A percentile compares a stretch with the other conserved stretches of the same genome.
phyloP scores from a whole-genome alignment of 2,113 vertebrate genomes.

The Globicephala melas region DNA sequence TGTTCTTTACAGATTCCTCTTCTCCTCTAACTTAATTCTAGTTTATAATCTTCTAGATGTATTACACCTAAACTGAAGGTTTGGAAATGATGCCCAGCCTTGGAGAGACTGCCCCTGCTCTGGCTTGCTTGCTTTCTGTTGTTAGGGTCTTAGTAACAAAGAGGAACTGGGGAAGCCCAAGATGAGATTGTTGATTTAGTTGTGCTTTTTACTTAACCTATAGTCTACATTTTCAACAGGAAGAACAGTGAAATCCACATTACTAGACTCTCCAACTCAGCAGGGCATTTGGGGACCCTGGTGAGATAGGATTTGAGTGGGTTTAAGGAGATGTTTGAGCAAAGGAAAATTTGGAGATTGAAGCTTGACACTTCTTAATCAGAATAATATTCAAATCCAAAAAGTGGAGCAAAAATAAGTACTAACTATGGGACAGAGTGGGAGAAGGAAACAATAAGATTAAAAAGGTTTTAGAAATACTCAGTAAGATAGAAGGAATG shows the following conservation, averaged over 20 bases:
- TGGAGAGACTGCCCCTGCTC: background rate
- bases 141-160: background rate
- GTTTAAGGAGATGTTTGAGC: constrained; percentile 50
- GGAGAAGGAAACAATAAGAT: constrained; percentile 74
- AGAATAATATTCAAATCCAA: constrained; percentile 69
- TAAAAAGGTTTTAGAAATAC: constrained; percentile 72
- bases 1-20: background rate
- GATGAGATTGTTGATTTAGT: background rate
- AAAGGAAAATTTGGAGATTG: constrained; percentile 61
- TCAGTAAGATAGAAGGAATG: constrained; percentile 63
- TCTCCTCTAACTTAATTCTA: background rate
- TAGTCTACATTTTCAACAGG: background rate
- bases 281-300: constrained; percentile 29
- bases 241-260: background rate
- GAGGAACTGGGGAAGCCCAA: background rate
- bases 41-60: background rate
- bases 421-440: constrained; percentile 69
- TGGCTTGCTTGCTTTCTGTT: background rate
- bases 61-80: background rate
- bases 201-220: background rate
- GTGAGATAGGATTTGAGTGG: constrained; percentile 48
- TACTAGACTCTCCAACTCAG: constrained; percentile 1
- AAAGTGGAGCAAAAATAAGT: constrained; percentile 67
- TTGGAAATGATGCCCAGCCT: background rate
- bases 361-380: constrained; percentile 70